These are phyloP conservation scores for Cylloceria caligata DNA, from an alignment of 2,888 invertebrate species.

Conservation along the genomic window DNA sequence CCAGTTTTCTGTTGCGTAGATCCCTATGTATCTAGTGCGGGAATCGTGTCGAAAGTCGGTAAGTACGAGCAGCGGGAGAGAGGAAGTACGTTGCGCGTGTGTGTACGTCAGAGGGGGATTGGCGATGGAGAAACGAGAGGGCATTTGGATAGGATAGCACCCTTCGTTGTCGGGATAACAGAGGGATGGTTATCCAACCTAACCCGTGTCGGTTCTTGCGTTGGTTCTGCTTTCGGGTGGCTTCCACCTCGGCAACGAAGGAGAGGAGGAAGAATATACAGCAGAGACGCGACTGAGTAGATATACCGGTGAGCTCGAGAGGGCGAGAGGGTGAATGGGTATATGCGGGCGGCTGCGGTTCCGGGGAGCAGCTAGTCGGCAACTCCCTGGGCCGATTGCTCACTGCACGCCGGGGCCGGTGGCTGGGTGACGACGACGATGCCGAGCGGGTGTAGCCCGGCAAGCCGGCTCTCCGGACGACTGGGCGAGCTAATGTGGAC, in stretches of 20 bases:
- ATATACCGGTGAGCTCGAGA: slow-evolving; percentile 34
- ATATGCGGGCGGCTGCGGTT: slow-evolving; percentile 71
- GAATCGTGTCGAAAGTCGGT: slow-evolving; percentile 9
- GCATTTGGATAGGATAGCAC: slow-evolving; percentile 40
- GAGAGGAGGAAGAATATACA: slow-evolving; percentile 23
- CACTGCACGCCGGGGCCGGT: slow-evolving; percentile 52
- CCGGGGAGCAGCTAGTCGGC: slow-evolving; percentile 78
- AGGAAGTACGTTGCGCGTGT: slow-evolving; percentile 33
- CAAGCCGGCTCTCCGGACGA: slow-evolving; percentile 77
- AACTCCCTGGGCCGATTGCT: slow-evolving; percentile 67
- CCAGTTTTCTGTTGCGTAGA: slow-evolving; percentile 1
- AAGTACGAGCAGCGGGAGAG: slow-evolving; percentile 13
- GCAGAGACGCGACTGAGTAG: slow-evolving; percentile 19
- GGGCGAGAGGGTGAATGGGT: slow-evolving; percentile 15
- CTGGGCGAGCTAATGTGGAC: slow-evolving; percentile 76
- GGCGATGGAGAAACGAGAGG: slow-evolving; percentile 43
- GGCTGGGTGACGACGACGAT: slow-evolving; percentile 66
- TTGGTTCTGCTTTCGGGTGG: slow-evolving; percentile 63
- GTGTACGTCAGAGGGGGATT: slow-evolving; percentile 2
- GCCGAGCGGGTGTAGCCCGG: slow-evolving; percentile 28
- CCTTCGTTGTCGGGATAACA: slow-evolving; percentile 48
- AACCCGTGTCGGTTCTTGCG: slow-evolving; percentile 39
- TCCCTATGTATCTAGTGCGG: slow-evolving; percentile 8
- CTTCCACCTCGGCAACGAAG: slow-evolving; percentile 52
- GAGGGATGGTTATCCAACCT: slow-evolving; percentile 47